Evolutionary conservation across 1,140 invertebrate species (phyloP).

Genomic region (Drosophila takahashii): DNA sequence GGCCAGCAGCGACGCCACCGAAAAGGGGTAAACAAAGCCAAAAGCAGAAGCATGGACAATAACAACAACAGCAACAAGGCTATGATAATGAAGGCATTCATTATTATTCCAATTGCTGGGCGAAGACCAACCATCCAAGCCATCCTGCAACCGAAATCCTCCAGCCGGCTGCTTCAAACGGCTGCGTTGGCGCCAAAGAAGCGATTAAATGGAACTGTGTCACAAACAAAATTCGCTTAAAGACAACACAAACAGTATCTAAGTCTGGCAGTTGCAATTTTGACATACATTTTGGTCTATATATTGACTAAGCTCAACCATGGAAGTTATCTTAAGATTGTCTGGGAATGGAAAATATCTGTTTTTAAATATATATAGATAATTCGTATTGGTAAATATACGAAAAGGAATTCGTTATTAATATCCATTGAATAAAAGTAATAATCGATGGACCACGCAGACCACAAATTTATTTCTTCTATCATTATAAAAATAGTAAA

Average conservation of each 20-base stretch:
- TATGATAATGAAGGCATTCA: slow-evolving; percentile 82
- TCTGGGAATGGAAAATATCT: too few species aligned
- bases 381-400: too few species aligned
- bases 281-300: neutral
- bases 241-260: slow-evolving; percentile 29
- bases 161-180: slow-evolving; percentile 42
- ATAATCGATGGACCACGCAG: too few species aligned
- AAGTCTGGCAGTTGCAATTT: slow-evolving; percentile 1
- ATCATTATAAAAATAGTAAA: too few species aligned
- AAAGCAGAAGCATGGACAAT: slow-evolving; percentile 25
- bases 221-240: slow-evolving; percentile 69
- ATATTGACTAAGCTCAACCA: neutral
- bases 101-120: slow-evolving; percentile 78
- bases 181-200: slow-evolving; percentile 74
- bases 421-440: too few species aligned
- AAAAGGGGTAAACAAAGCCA: slow-evolving; percentile 68
- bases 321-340: neutral
- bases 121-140: slow-evolving; percentile 15
- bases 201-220: slow-evolving; percentile 81
- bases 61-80: slow-evolving; percentile 34
- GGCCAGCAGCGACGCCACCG: slow-evolving; percentile 49
- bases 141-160: slow-evolving; percentile 14
- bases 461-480: too few species aligned
- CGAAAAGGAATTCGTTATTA: too few species aligned
- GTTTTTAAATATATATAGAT: too few species aligned